Evolutionary conservation across 1,140 invertebrate species (phyloP).

Genomic region (Solenopsis fugax): DNA sequence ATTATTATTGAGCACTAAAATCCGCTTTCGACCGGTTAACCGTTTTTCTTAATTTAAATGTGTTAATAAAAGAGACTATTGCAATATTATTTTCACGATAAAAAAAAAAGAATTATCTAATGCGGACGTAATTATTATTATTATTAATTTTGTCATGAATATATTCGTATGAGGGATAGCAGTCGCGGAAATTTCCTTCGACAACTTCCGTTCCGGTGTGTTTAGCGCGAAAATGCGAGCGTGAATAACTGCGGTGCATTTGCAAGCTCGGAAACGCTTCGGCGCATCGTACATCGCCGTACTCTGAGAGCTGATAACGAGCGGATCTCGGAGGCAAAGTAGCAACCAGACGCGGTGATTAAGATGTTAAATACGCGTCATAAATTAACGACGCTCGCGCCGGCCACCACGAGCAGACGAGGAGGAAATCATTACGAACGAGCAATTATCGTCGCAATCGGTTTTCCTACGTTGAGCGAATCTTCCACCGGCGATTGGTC

Average conservation of each 20-base stretch:
- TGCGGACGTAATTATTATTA: neutral
- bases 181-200: neutral
- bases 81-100: neutral
- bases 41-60: no score
- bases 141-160: neutral
- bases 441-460: constrained; percentile 58
- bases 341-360: constrained; percentile 54
- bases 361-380: constrained; percentile 62
- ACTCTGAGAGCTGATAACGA: constrained; percentile 43
- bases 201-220: neutral
- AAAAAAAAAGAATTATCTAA: neutral
- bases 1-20: no score
- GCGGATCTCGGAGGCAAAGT: constrained; percentile 33
- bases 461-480: constrained; percentile 44
- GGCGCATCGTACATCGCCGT: neutral
- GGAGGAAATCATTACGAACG: constrained; percentile 60
- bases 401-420: neutral
- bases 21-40: no score
- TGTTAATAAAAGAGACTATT: neutral
- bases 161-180: neutral
- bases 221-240: constrained; percentile 6
- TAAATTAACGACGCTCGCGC: constrained; percentile 47
- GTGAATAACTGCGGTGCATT: constrained; percentile 23
- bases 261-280: constrained; percentile 26
- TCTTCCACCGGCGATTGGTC: constrained; percentile 46